Evolutionary conservation across 2,113 vertebrate species (phyloP).

Genomic region (Passer domesticus): DNA sequence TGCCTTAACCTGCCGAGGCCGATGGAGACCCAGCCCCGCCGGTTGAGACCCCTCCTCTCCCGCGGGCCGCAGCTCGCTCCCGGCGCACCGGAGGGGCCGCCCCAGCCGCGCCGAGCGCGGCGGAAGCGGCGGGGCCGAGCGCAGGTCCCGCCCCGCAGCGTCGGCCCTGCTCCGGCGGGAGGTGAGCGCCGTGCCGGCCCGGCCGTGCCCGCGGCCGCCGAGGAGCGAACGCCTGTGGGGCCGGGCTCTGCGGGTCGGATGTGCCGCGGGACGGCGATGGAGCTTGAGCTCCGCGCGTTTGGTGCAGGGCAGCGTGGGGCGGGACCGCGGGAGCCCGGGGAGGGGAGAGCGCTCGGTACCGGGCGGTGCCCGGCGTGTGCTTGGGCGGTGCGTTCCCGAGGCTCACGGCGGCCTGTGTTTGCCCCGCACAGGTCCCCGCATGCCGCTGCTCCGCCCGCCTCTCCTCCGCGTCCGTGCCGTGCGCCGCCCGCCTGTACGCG

Average conservation of each 20-base stretch:
- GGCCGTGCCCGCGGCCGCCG: too few relatives aligned
- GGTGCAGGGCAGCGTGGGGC: background rate
- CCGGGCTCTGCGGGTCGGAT: background rate
- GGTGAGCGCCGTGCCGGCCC: background rate
- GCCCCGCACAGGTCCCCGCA: background rate
- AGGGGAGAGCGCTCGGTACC: too few relatives aligned
- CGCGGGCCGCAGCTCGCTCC: background rate
- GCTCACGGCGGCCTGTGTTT: background rate
- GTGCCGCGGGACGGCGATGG: too few relatives aligned
- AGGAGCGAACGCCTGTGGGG: too few relatives aligned
- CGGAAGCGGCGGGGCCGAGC: background rate
- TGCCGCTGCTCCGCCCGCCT: constrained; percentile 3
- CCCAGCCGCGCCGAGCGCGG: background rate
- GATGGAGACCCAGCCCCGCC: background rate
- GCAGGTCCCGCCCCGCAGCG: background rate
- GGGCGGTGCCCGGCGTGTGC: background rate
- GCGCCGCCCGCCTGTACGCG: background rate
- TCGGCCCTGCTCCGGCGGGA: background rate
- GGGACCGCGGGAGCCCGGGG: background rate
- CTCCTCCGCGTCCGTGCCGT: background rate
- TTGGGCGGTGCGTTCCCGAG: rapidly evolving
- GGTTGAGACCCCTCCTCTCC: rapidly evolving
- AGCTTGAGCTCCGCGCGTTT: background rate
- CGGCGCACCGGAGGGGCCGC: background rate
- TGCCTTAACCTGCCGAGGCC: background rate